These are phyloP conservation scores for Diploscapter pachys DNA, from an alignment of 1,140 invertebrate genomes.

Conservation along the genomic window DNA sequence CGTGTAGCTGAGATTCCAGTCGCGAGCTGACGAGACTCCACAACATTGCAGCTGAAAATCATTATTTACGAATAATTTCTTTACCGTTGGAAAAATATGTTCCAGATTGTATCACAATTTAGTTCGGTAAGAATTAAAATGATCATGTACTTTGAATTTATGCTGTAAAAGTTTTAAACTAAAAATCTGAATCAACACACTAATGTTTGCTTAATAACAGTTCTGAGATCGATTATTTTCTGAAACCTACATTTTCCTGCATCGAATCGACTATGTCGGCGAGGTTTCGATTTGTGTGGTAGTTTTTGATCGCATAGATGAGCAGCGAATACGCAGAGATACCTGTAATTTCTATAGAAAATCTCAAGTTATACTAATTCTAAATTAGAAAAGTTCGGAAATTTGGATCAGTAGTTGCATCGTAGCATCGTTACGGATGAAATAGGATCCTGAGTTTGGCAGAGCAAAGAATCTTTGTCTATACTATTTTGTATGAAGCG, in stretches of 20 bases:
- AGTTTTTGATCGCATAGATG: slow-evolving; percentile 31
- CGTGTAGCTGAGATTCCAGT: slow-evolving; percentile 57
- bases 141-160: not conserved
- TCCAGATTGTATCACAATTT: no score
- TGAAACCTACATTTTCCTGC: slow-evolving; percentile 24
- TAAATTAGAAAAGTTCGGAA: slow-evolving; percentile 1
- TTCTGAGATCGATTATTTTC: not conserved
- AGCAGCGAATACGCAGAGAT: slow-evolving; percentile 26
- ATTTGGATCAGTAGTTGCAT: slow-evolving; percentile 2
- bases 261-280: slow-evolving; percentile 27
- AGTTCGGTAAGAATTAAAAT: no score
- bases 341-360: slow-evolving; percentile 4
- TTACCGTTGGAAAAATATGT: not conserved
- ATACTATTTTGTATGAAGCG: not conserved
- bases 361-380: not conserved
- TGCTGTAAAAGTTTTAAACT: not conserved
- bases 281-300: slow-evolving; percentile 29
- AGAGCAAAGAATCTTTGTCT: not conserved
- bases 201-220: not conserved
- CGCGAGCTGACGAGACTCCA: slow-evolving; percentile 52
- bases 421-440: not conserved
- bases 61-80: not conserved
- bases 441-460: slow-evolving; percentile 20
- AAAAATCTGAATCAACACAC: slow-evolving; percentile 10
- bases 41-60: slow-evolving; percentile 55